A percentile compares a stretch with the other conserved stretches of the same genome.
phyloP scores from a whole-genome alignment of 1,140 invertebrate species.

The Euwallacea similis region DNA sequence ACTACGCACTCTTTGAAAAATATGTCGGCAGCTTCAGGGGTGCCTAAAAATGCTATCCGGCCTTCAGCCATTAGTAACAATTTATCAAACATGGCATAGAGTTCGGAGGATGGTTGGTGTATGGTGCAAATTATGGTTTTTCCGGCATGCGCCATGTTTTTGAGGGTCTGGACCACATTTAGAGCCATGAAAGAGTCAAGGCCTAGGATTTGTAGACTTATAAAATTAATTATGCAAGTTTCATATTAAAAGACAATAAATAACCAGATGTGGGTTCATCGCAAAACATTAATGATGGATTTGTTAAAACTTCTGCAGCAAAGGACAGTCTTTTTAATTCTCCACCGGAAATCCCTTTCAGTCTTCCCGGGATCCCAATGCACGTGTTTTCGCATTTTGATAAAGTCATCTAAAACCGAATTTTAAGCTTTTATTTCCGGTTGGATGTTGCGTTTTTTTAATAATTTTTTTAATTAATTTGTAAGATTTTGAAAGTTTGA shows the following conservation, averaged over 20 bases:
- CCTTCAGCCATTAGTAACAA: constrained; percentile 91
- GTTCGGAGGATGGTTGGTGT: constrained; percentile 93
- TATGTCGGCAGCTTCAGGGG: constrained; percentile 71
- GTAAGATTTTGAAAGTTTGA: no score
- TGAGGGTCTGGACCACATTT: constrained; percentile 85
- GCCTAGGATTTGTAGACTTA: constrained; percentile 45
- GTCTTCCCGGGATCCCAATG: constrained; percentile 81
- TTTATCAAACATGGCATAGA: constrained; percentile 91
- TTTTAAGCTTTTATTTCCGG: neutral
- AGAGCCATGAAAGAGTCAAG: constrained; percentile 84
- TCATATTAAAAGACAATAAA: neutral
- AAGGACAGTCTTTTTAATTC: constrained; percentile 95
- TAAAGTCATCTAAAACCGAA: constrained; percentile 69
- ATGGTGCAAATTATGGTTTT: constrained; percentile 94
- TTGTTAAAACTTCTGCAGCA: constrained; percentile 92
- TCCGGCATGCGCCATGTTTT: constrained; percentile 76
- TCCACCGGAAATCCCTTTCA: constrained; percentile 94
- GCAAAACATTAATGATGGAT: constrained; percentile 94
- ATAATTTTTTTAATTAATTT: neutral
- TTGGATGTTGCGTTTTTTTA: neutral
- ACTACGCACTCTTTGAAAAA: constrained; percentile 80
- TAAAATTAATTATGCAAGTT: neutral
- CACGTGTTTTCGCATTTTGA: constrained; percentile 84
- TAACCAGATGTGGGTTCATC: constrained; percentile 90
- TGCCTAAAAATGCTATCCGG: constrained; percentile 86